Evolutionary conservation across 2,113 vertebrate genomes (phyloP).

Genomic region (Psophia crepitans): DNA sequence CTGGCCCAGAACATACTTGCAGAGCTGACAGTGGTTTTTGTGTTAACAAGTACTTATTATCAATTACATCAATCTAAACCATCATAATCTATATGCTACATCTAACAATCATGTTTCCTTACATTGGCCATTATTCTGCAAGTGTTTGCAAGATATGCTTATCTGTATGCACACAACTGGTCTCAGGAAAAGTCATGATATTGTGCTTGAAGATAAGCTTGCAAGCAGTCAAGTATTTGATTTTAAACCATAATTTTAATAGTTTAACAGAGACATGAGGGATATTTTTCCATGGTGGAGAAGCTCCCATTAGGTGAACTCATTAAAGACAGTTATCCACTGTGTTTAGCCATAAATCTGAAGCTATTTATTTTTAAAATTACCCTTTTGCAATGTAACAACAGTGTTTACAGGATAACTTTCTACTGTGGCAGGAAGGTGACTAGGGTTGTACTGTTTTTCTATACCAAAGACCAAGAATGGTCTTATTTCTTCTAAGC

Average conservation of each 20-base stretch:
- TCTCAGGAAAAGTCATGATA: background rate
- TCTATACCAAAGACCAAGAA: background rate
- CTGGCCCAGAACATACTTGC: background rate
- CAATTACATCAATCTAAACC: background rate
- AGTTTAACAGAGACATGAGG: background rate
- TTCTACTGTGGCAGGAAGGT: background rate
- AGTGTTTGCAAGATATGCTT: background rate
- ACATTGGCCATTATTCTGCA: background rate
- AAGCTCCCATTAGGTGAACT: accelerated
- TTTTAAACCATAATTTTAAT: background rate
- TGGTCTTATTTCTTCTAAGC: background rate
- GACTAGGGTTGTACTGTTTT: background rate
- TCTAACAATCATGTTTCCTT: background rate
- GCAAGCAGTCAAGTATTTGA: background rate
- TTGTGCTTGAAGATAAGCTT: background rate
- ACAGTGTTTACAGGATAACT: background rate
- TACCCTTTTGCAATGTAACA: background rate
- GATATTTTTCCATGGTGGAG: background rate
- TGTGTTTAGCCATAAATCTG: background rate
- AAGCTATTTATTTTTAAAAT: background rate
- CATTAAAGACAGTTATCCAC: background rate
- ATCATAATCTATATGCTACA: background rate
- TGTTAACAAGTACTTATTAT: background rate
- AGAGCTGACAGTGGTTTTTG: background rate
- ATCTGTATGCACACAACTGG: background rate